A percentile compares a stretch with the other conserved stretches of the same genome.
Conservation (phyloP, 2,797 vertebrate species). For the Oryzias sinensis region DNA sequence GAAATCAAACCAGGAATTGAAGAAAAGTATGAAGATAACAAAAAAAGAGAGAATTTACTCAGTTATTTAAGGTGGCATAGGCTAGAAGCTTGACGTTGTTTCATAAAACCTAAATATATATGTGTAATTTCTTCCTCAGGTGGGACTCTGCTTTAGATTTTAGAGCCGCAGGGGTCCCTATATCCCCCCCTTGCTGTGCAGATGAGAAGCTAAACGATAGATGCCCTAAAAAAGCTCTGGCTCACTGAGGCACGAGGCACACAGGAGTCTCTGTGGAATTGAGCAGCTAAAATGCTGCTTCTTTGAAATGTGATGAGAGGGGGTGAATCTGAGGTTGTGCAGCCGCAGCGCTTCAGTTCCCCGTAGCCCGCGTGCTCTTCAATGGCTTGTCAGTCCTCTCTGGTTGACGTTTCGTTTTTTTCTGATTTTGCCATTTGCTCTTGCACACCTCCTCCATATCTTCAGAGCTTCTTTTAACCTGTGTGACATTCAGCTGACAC, state of each 20-base stretch:
- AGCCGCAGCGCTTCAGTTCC: conserved; percentile 12
- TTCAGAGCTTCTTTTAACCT: conserved; percentile 17
- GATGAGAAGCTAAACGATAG: conserved; percentile 54
- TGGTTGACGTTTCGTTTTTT: conserved; percentile 2
- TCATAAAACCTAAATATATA: not conserved
- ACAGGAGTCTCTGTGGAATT: conserved; percentile 36
- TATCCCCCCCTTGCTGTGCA: conserved; percentile 21
- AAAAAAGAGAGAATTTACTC: too few species aligned
- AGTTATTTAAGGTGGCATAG: too few species aligned
- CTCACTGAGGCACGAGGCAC: conserved; percentile 36
- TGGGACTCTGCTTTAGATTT: conserved; percentile 26
- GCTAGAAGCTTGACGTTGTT: too few species aligned
- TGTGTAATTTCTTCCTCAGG: not conserved
- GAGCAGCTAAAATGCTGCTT: conserved; percentile 48
- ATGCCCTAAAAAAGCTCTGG: conserved; percentile 27
- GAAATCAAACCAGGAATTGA: too few species aligned
- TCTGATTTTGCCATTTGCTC: conserved; percentile 2
- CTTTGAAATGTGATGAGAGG: conserved; percentile 56
- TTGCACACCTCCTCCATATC: conserved; percentile 9
- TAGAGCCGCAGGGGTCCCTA: conserved; percentile 29
- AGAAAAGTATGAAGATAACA: too few species aligned
- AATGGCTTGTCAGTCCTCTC: not conserved
- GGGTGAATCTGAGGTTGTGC: conserved; percentile 32
- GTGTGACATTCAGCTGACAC: conserved; percentile 37
- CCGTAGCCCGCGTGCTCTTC: not conserved